Evolutionary conservation across 2,797 vertebrate genomes (phyloP), one percentile per base, ranked within the genome.

Genomic region (Amblyraja radiata): DNA sequence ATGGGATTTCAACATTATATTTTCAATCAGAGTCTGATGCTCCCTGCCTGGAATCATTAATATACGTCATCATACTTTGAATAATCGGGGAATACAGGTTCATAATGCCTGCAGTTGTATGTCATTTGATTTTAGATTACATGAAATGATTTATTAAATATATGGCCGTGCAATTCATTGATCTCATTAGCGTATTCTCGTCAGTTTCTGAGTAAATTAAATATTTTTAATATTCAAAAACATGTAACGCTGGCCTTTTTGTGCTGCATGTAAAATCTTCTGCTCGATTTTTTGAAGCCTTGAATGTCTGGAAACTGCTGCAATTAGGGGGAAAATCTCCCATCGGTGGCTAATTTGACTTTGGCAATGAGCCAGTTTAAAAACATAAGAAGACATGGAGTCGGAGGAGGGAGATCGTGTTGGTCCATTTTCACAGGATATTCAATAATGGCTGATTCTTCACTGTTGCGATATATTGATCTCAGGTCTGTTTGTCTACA

Each of bases 161-260:
- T 63, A 63, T 63, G 16, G 2, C 46, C 58, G 6, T 16, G 63
- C 58, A 25, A 86, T 86, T 86, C 61, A n/a, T 14, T 86, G 28
- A 25, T n/a, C 63, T n/a, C 8, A 18, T n/a, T 61, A 13, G 11
- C 7, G 83, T n/a, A 63, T 6, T 14, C 46, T 80, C 36, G 36
- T 23, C 54, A 84, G 25, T 86, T 86, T 63, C 25, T 63, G n/a
- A 63, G 28, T 86, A n/a, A 83, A 86, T 63, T 86, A 86, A 63
- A 63, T 63, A 71, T 54, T 28, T 84, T 84, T 61, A 54, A 80
- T 21, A 23, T n/a, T 86, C n/a, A 16, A 86, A 84, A 84, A 11
- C 28, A 71, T 71, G 13, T 18, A 3, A 54, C 13, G 18, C 4
- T 68, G 71, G 68, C 68, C 18, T 71, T 71, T 71, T 71, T 71